A percentile compares a stretch with the other conserved stretches of the same genome.
These are phyloP conservation scores for Lophura nycthemera DNA, from an alignment of 2,113 vertebrate genomes.

Conservation along the genomic window DNA sequence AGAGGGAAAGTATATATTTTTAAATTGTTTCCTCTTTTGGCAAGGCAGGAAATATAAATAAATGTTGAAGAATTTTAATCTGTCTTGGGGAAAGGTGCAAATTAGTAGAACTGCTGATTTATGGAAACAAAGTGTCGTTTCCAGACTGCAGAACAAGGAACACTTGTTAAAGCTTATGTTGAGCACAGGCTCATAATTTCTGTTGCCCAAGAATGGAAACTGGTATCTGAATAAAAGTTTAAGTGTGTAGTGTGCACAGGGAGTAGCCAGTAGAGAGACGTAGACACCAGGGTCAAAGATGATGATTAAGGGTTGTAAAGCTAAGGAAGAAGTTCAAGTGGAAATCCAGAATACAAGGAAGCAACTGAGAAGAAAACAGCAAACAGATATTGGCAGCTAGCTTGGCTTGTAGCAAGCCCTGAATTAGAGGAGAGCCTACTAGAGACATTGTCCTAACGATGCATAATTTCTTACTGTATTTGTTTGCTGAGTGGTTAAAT, in stretches of 20 bases:
- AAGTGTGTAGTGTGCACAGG: neutral
- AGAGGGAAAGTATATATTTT: neutral
- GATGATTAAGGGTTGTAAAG: neutral
- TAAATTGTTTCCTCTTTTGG: neutral
- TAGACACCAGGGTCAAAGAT: neutral
- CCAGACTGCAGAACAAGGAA: neutral
- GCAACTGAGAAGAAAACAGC: neutral
- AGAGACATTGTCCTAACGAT: neutral
- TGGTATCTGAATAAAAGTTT: neutral
- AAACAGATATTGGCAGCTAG: neutral
- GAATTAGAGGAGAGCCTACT: neutral
- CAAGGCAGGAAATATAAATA: too few relatives aligned
- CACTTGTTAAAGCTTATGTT: constrained; percentile 12
- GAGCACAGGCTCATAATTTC: neutral
- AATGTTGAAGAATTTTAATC: neutral
- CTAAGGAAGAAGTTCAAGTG: neutral
- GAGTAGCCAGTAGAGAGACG: neutral
- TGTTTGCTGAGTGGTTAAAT: neutral
- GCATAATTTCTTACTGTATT: rapidly evolving
- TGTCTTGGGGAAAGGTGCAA: neutral
- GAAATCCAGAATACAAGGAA: neutral
- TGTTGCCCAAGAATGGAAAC: neutral
- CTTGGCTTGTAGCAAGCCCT: neutral
- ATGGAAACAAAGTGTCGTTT: neutral
- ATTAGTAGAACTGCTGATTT: neutral